These are phyloP conservation scores for Paratilapia polleni DNA, from an alignment of 2,113 vertebrate genomes.

Conservation along the genomic window DNA sequence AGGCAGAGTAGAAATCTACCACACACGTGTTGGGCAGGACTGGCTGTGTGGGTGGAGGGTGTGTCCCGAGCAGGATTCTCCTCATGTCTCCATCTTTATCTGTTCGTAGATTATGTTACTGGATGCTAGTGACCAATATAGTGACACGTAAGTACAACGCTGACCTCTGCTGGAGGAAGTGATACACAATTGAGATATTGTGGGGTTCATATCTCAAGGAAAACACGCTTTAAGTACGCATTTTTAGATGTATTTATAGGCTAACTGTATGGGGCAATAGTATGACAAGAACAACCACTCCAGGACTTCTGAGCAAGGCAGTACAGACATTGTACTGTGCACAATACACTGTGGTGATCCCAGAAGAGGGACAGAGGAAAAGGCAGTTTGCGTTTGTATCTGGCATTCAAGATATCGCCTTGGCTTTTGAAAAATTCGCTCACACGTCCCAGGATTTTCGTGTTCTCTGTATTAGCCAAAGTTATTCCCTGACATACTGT, in stretches of 20 bases:
- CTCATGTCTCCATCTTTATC: slow-evolving; percentile 59
- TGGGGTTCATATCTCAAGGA: background rate
- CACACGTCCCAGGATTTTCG: background rate
- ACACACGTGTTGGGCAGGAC: slow-evolving; percentile 46
- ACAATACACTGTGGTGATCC: background rate
- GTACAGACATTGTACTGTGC: background rate
- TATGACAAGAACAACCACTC: background rate
- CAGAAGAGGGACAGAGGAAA: background rate
- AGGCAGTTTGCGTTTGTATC: no score
- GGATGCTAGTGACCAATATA: background rate
- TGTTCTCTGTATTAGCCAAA: background rate
- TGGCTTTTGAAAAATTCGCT: background rate
- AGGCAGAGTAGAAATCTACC: slow-evolving; percentile 52
- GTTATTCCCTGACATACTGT: background rate
- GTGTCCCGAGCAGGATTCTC: slow-evolving; percentile 67
- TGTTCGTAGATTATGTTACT: slow-evolving; percentile 60
- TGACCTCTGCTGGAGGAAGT: slow-evolving; percentile 70
- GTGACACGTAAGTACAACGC: slow-evolving; percentile 35
- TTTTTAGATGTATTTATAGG: background rate
- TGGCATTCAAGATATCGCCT: no score
- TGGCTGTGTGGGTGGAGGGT: slow-evolving; percentile 52
- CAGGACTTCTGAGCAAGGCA: background rate
- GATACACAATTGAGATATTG: slow-evolving; percentile 5
- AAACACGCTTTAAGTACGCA: background rate
- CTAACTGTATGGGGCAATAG: background rate